Conservation (phyloP, 1,140 invertebrate species). For the Theocolax elegans region DNA sequence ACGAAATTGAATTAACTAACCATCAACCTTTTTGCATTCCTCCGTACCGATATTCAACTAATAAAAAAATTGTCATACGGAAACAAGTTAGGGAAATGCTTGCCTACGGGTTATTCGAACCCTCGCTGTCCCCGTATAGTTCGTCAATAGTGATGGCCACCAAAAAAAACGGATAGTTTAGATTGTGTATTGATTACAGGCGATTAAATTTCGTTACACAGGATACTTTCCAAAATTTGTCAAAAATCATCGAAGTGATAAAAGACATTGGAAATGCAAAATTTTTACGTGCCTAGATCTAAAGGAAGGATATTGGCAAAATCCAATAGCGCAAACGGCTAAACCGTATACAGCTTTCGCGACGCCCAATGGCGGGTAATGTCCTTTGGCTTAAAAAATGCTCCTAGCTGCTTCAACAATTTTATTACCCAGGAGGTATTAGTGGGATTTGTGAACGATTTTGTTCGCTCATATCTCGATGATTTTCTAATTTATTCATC, state of each 20-base stretch:
- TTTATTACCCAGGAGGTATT: conserved; percentile 35
- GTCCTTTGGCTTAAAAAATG: conserved; percentile 33
- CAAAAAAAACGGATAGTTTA: too few species aligned
- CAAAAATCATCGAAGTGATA: background rate
- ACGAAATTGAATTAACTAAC: too few species aligned
- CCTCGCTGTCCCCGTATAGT: too few species aligned
- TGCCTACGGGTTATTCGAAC: too few species aligned
- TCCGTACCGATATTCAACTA: too few species aligned
- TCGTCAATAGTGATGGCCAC: too few species aligned
- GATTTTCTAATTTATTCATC: conserved; percentile 25
- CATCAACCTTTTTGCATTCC: too few species aligned
- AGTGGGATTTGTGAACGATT: conserved; percentile 15
- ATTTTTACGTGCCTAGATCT: background rate
- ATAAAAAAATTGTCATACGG: too few species aligned
- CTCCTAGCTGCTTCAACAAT: conserved; percentile 32
- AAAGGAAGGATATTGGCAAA: conserved; percentile 53
- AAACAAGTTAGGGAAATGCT: too few species aligned
- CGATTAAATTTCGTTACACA: background rate
- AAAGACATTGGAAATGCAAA: background rate
- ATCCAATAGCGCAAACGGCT: conserved; percentile 51
- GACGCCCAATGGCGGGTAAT: too few species aligned
- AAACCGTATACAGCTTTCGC: conserved; percentile 59
- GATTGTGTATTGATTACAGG: background rate
- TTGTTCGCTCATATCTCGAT: too few species aligned
- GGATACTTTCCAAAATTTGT: background rate